phyloP scores from a whole-genome alignment of 1,140 invertebrate genomes.

The Ridgeia piscesae region DNA sequence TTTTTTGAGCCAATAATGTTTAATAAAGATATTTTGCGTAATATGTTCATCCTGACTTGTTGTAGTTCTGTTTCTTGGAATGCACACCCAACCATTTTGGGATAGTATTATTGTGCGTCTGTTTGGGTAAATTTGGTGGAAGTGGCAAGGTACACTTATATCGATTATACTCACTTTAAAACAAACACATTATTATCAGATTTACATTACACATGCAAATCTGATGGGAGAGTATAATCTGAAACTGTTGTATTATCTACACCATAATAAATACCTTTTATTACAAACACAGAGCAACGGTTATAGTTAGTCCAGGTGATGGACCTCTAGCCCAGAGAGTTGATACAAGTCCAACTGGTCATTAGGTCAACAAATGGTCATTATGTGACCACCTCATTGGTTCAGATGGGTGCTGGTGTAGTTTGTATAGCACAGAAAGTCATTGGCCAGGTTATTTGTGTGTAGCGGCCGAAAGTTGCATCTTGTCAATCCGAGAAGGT shows the following conservation, averaged over 20 bases:
- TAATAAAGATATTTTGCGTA: neutral
- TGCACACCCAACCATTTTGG: neutral
- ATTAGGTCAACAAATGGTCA: neutral
- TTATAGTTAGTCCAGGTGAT: neutral
- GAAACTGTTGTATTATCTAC: neutral
- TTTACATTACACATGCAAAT: neutral
- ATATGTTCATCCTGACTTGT: neutral
- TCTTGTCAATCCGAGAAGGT: constrained; percentile 66
- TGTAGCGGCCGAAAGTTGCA: constrained; percentile 78
- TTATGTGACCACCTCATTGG: neutral
- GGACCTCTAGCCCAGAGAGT: neutral
- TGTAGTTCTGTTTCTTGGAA: neutral
- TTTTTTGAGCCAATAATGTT: neutral
- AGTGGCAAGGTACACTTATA: neutral
- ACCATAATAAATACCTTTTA: neutral
- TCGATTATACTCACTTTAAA: neutral
- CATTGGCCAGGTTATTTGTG: constrained; percentile 86
- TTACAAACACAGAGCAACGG: neutral
- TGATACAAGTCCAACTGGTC: neutral
- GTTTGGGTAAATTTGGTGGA: neutral
- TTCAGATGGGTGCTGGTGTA: constrained; percentile 57
- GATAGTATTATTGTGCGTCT: neutral
- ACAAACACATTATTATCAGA: neutral
- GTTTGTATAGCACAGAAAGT: constrained; percentile 88
- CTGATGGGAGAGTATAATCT: neutral